Percentiles rank a stretch among this genome's conserved stretches.
Evolutionary conservation across 2,113 vertebrate species (phyloP).

Genomic region (Phalacrocorax pelagicus): DNA sequence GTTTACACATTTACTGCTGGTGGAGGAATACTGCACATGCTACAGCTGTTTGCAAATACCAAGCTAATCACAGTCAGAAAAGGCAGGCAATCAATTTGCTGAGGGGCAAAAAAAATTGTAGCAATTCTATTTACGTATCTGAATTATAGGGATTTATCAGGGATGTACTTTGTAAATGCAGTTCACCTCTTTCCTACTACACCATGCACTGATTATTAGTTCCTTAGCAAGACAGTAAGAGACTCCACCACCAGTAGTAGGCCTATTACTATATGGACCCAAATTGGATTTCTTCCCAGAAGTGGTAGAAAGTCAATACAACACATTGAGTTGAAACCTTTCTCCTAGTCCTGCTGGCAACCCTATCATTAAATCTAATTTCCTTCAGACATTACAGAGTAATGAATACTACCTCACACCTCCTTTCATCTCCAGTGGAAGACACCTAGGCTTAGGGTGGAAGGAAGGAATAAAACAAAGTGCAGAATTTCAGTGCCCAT

Average conservation of each 20-base stretch:
- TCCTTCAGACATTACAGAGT: background rate
- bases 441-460: background rate
- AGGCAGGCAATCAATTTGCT: background rate
- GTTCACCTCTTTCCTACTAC: background rate
- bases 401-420: background rate
- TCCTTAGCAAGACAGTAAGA: background rate
- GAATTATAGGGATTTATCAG: background rate
- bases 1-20: background rate
- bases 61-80: background rate
- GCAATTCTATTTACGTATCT: background rate
- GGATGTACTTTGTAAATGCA: background rate
- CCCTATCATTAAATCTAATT: constrained; percentile 15
- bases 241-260: background rate
- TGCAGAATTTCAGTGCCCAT: background rate
- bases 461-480: background rate
- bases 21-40: background rate
- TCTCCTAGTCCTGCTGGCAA: background rate
- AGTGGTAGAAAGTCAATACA: background rate
- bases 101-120: background rate
- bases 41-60: background rate
- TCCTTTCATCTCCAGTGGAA: background rate
- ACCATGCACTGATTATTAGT: background rate
- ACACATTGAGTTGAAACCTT: background rate
- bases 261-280: background rate
- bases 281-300: background rate